Base-by-base conservation (phyloP, 2,797 vertebrate species). In the Rhinella marina region DNA sequence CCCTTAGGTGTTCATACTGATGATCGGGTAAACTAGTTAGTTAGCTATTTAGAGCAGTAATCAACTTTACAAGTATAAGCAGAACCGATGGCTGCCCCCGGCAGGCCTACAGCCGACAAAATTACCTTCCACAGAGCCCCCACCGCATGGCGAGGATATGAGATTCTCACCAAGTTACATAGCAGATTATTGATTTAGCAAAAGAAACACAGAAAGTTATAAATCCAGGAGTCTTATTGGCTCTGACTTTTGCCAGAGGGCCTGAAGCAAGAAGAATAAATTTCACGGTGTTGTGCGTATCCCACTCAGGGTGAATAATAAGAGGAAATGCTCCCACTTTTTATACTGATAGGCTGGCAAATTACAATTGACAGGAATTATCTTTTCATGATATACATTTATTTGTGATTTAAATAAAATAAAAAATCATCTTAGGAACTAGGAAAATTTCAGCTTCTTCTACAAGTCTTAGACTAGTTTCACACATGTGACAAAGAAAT, bases 211-310 rank as follows among this genome's bases (percentile, higher is more conserved):
- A 89, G 84, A 89, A 81, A 82, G 84, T 89, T 86, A 82, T 89
- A 89, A 89, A 89, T 89, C 78, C 70, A 14, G 81, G 84, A 89
- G 88, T 82, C 84, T 89, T 89, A 89, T 86, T 89, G 84, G 84
- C 88, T 89, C 79, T 86, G 88, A 86, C 84, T 86, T 89, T 82
- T 86, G 84, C 88, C 79, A 82, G 84, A 86, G 84, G 88, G 88
- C 41, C 83, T 76, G 23, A 25, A 86, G 59, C 50, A 77, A 64
- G 70, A 86, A 57, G 84, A 86, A 89, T 86, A 86, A 13, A 86
- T 85, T 88, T 82, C 79, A 82, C 88, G 77, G 87, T 29, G 62
- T 70, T 57, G 50, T 76, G 78, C 27, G n/a, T 21, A 82, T 88
- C 19, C 54, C 48, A 56, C 84, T 77, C 61, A 50, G 64, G 79